Conservation (phyloP, 2,113 vertebrate genomes). For the Clupea harengus region DNA sequence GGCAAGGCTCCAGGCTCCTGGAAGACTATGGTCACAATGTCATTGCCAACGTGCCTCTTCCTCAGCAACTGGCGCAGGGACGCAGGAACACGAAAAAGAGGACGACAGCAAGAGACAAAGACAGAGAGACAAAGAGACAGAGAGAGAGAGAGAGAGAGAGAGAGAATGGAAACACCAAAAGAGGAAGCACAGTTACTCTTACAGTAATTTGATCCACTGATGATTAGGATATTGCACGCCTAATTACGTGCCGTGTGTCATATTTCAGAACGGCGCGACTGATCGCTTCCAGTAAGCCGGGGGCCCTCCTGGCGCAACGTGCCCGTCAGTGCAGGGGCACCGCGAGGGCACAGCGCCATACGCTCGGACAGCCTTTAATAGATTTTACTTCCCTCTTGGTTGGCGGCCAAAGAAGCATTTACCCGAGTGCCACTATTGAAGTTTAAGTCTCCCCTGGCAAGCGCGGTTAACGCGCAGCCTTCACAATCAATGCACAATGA, state of each 20-base stretch:
- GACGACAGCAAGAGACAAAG: slow-evolving; percentile 25
- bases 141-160: not conserved
- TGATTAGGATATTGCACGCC: not conserved
- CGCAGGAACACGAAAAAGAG: not conserved
- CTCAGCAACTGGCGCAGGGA: slow-evolving; percentile 75
- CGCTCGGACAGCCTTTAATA: slow-evolving; percentile 10
- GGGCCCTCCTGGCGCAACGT: not conserved
- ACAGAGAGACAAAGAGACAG: not conserved
- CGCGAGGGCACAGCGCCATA: not conserved
- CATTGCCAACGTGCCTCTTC: slow-evolving; percentile 89
- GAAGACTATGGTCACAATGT: slow-evolving; percentile 91
- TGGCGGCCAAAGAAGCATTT: slow-evolving; percentile 10
- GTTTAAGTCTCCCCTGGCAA: slow-evolving; percentile 12
- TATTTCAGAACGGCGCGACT: not conserved
- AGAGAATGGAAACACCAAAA: not conserved
- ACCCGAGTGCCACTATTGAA: slow-evolving; percentile 3
- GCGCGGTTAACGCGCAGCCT: slow-evolving; percentile 2
- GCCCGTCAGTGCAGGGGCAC: not conserved
- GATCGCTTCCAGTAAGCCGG: not conserved
- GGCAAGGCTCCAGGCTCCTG: slow-evolving; percentile 85
- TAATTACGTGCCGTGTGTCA: not conserved
- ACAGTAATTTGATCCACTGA: not conserved
- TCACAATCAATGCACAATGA: slow-evolving; percentile 19
- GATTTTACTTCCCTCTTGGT: slow-evolving; percentile 3
- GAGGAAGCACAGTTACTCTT: not conserved